phyloP scores from a whole-genome alignment of 92 coral and sea anemone genomes.

The Montipora capitata region DNA sequence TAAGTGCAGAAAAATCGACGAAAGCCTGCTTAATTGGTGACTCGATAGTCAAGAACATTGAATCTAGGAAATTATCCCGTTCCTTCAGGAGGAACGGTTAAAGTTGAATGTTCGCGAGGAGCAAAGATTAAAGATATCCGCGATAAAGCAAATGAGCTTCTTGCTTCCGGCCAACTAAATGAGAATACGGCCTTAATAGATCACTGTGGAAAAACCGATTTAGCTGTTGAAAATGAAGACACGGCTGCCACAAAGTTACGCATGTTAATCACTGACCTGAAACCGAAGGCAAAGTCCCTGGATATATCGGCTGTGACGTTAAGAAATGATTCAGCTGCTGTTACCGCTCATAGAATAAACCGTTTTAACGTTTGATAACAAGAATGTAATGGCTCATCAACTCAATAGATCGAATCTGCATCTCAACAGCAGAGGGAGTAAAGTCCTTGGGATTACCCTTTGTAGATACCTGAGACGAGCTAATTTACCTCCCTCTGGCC shows the following conservation, averaged over 20 bases:
- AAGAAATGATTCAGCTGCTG: not conserved
- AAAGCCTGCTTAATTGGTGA: not conserved
- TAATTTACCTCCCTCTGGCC: not conserved
- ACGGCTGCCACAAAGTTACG: not conserved
- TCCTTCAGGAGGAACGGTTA: not conserved
- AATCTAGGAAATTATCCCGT: not conserved
- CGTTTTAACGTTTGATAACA: not conserved
- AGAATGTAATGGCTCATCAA: not conserved
- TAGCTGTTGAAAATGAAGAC: not conserved
- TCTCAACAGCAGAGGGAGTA: not conserved
- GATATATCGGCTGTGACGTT: not conserved
- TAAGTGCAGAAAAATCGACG: not conserved
- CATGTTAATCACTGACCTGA: not conserved
- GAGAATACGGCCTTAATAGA: too few species aligned
- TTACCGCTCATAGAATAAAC: not conserved
- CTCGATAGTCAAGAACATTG: not conserved
- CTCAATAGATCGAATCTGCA: not conserved
- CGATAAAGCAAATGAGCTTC: slow-evolving; percentile 19
- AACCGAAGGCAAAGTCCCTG: not conserved
- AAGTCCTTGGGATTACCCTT: not conserved
- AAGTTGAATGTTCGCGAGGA: slow-evolving; percentile 23
- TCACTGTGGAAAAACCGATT: not conserved
- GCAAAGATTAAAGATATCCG: slow-evolving; percentile 26
- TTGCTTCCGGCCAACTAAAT: not conserved
- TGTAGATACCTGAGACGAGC: not conserved